Conservation (phyloP, 2,888 invertebrate genomes). For the Pseudococcus jackbeardsleyi region DNA sequence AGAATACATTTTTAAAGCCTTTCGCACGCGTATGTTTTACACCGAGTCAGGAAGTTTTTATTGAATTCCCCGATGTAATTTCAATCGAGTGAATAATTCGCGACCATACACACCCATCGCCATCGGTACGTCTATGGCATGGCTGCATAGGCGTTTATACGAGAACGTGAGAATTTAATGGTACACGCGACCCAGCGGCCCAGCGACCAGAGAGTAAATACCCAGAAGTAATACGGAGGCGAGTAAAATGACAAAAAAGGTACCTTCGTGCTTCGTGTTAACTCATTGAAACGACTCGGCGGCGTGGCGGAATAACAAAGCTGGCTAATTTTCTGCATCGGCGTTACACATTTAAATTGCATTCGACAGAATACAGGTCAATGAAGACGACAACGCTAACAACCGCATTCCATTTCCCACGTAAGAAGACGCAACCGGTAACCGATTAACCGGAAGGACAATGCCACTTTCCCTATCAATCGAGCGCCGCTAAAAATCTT, state of each 20-base stretch:
- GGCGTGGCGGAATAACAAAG: neutral
- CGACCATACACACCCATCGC: neutral
- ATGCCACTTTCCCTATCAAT: conserved; percentile 50
- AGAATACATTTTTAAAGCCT: neutral
- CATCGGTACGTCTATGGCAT: neutral
- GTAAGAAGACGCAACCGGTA: conserved; percentile 49
- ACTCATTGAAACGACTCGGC: conserved; percentile 14
- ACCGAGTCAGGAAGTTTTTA: conserved; percentile 5
- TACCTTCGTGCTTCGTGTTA: conserved; percentile 9
- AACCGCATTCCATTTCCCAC: conserved; percentile 48
- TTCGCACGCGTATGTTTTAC: neutral
- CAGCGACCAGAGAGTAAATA: neutral
- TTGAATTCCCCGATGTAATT: conserved; percentile 27
- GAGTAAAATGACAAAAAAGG: conserved; percentile 5
- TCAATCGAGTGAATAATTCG: conserved; percentile 29
- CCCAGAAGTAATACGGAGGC: conserved; percentile 11
- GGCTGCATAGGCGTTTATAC: neutral
- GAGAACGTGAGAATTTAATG: conserved; percentile 33
- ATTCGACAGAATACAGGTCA: conserved; percentile 31
- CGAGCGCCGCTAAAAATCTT: conserved; percentile 27
- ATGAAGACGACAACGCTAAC: conserved; percentile 16
- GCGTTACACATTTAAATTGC: conserved; percentile 38
- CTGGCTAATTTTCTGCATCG: conserved; percentile 36
- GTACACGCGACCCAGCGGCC: conserved; percentile 21
- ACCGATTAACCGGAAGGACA: conserved; percentile 47